Percentiles rank a stretch among this genome's conserved stretches.
phyloP scores from a whole-genome alignment of 1,140 invertebrate genomes.

The Lepeophtheirus salmonis region DNA sequence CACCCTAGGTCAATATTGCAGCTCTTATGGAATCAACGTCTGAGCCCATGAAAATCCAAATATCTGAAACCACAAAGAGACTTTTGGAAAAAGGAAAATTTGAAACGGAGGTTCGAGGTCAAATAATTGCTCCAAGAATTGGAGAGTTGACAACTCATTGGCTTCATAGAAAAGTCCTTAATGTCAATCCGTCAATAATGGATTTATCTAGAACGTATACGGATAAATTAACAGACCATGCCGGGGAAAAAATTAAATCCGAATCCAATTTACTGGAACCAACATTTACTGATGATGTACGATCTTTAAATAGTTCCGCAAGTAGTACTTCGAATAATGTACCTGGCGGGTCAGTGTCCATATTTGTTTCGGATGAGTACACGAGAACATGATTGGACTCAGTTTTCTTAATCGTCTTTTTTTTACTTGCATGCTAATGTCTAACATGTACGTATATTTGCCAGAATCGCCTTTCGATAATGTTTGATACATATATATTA shows the following conservation, averaged over 20 bases:
- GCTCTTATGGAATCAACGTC: slow-evolving; percentile 4
- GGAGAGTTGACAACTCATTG: not conserved
- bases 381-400: not conserved
- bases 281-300: not conserved
- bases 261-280: not conserved
- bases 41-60: slow-evolving; percentile 2
- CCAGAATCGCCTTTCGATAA: not conserved
- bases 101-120: not conserved
- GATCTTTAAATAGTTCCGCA: not conserved
- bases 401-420: too few species aligned
- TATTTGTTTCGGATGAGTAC: not conserved
- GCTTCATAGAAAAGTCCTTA: not conserved
- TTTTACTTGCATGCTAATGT: too few species aligned
- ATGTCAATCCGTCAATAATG: not conserved
- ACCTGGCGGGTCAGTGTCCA: not conserved
- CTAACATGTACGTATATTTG: not conserved
- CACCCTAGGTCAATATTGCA: not conserved
- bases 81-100: not conserved
- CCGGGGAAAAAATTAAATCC: not conserved
- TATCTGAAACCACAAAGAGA: not conserved
- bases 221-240: not conserved
- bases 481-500: not conserved
- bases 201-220: not conserved
- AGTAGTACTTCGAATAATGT: not conserved
- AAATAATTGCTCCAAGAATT: not conserved